Percentiles rank a stretch among this genome's conserved stretches.
These are phyloP conservation scores for Mirounga angustirostris DNA, from an alignment of 2,113 vertebrate genomes.

Conservation along the genomic window DNA sequence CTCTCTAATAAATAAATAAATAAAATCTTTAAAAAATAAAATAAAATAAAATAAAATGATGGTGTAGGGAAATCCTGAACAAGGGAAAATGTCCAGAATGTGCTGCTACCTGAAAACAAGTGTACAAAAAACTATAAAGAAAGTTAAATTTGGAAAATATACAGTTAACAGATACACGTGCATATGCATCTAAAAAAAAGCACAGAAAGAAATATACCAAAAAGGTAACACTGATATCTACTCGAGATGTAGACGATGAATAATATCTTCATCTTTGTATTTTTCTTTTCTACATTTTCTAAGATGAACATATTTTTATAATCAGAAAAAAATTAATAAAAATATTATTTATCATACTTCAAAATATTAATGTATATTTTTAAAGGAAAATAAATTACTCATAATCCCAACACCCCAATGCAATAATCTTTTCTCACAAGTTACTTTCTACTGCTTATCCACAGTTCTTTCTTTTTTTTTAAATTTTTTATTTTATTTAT, in stretches of 20 bases:
- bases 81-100: neutral
- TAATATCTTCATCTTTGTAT: neutral
- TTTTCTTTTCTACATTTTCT: neutral
- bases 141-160: neutral
- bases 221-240: neutral
- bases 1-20: neutral
- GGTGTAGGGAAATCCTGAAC: neutral
- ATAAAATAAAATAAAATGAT: neutral
- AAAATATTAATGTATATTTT: neutral
- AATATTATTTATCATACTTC: neutral
- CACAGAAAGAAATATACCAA: neutral
- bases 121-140: neutral
- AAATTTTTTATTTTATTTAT: neutral
- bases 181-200: neutral
- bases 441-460: neutral
- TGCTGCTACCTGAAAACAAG: neutral
- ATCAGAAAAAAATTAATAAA: slow-evolving; percentile 41
- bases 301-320: neutral
- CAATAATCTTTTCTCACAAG: neutral
- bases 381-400: slow-evolving; percentile 40
- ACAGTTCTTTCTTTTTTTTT: neutral
- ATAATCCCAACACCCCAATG: no score
- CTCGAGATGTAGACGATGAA: neutral
- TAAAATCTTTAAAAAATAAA: neutral
- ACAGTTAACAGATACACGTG: neutral